Evolutionary conservation across 2,888 invertebrate species (phyloP).

Genomic region (Sphinx pinastri): DNA sequence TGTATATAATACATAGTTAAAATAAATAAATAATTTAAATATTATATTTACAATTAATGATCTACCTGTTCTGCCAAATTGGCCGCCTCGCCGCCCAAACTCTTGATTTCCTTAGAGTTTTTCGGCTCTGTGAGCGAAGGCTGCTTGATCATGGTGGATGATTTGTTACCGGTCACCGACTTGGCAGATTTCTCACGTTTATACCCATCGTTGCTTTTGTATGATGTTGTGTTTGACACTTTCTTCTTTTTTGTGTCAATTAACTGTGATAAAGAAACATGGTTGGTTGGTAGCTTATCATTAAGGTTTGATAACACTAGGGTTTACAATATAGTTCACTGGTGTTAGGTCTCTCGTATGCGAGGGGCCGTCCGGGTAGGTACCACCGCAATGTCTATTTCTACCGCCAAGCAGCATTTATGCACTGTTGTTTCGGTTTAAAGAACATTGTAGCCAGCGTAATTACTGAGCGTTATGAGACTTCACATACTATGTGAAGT

Average conservation of each 20-base stretch:
- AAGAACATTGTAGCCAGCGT: too few species aligned
- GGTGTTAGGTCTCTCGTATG: too few species aligned
- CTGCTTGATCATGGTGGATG: slow-evolving; percentile 57
- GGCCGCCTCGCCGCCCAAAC: slow-evolving; percentile 51
- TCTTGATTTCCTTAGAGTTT: slow-evolving; percentile 43
- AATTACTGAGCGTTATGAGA: too few species aligned
- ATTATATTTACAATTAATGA: neutral
- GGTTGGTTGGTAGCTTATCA: neutral
- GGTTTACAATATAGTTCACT: too few species aligned
- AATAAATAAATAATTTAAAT: neutral
- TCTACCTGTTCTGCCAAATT: slow-evolving; percentile 65
- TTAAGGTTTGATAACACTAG: too few species aligned
- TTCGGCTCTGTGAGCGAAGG: slow-evolving; percentile 41
- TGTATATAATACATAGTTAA: neutral
- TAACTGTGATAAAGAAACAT: slow-evolving; percentile 38
- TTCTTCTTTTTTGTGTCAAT: slow-evolving; percentile 61
- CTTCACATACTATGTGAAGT: too few species aligned
- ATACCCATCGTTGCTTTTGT: slow-evolving; percentile 46
- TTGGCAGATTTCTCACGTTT: slow-evolving; percentile 55
- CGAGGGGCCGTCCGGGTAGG: too few species aligned
- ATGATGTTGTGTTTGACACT: slow-evolving; percentile 36
- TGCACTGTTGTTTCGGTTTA: too few species aligned
- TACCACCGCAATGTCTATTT: too few species aligned
- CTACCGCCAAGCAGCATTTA: too few species aligned
- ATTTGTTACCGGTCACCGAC: slow-evolving; percentile 49